Percentiles rank a stretch among this genome's conserved stretches.
Conservation (phyloP, 1,140 invertebrate genomes). For the Pomacea maculata region DNA sequence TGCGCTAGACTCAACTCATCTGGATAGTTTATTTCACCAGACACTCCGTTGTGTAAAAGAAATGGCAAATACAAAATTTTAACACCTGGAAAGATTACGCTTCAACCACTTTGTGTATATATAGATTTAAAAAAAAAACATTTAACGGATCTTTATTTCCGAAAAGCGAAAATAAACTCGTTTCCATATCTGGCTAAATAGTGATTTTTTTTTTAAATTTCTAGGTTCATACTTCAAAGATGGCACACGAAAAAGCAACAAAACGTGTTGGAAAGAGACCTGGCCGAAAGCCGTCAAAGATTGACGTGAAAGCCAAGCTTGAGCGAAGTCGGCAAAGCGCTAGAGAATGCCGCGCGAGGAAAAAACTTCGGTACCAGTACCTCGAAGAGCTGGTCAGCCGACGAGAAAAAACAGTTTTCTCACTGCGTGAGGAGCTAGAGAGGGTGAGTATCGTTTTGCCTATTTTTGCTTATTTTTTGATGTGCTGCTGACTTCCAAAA, state of each 20-base stretch:
- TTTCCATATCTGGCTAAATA: too few species aligned
- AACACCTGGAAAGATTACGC: too few species aligned
- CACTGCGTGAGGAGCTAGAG: slow-evolving; percentile 89
- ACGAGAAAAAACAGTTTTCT: slow-evolving; percentile 91
- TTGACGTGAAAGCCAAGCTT: slow-evolving; percentile 93
- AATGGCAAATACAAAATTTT: too few species aligned
- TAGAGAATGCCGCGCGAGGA: slow-evolving; percentile 93
- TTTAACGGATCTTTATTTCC: too few species aligned
- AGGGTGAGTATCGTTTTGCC: slow-evolving; percentile 72
- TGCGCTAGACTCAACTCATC: too few species aligned
- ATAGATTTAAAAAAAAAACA: too few species aligned
- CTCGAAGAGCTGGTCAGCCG: slow-evolving; percentile 94
- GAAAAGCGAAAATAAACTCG: too few species aligned
- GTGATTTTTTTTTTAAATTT: slow-evolving; percentile 12
- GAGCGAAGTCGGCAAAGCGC: slow-evolving; percentile 96
- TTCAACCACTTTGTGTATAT: too few species aligned
- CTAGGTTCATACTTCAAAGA: slow-evolving; percentile 55
- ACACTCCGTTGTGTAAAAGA: too few species aligned
- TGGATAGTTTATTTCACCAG: too few species aligned
- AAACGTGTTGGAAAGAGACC: slow-evolving; percentile 71
- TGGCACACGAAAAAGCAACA: slow-evolving; percentile 40
- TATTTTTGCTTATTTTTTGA: not conserved
- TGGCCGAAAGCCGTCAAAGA: slow-evolving; percentile 89
- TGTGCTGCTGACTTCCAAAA: too few species aligned
- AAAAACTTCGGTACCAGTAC: slow-evolving; percentile 95